phyloP scores from a whole-genome alignment of 2,888 invertebrate species.

The Aleiodes testaceus region DNA sequence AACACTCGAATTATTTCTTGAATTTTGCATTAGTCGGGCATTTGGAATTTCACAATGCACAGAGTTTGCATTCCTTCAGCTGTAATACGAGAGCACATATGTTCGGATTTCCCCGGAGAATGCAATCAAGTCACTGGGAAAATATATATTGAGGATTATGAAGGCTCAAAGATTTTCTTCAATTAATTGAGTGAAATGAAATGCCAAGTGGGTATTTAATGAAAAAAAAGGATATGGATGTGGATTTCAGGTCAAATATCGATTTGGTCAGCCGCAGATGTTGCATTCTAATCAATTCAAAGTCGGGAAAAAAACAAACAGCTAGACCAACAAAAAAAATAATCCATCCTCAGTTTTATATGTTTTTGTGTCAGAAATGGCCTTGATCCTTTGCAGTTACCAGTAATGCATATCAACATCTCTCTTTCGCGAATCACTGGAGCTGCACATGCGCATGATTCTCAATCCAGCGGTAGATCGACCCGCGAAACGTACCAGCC shows the following conservation, averaged over 20 bases:
- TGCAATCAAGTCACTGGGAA: too few relatives aligned
- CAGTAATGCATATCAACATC: not conserved
- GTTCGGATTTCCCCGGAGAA: too few relatives aligned
- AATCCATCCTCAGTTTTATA: not conserved
- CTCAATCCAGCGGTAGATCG: conserved; percentile 62
- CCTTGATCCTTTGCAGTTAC: conserved; percentile 31
- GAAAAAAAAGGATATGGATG: not conserved
- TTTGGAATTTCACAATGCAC: not conserved
- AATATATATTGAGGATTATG: too few relatives aligned
- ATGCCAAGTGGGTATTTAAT: not conserved
- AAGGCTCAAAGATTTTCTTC: too few relatives aligned
- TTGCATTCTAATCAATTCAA: conserved; percentile 8
- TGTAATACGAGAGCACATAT: not conserved
- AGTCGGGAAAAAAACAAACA: not conserved
- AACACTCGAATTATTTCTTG: not conserved
- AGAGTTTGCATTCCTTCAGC: conserved; percentile 19
- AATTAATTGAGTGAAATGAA: not conserved
- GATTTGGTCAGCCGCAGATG: conserved; percentile 9
- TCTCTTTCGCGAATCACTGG: not conserved
- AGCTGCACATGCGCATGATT: conserved; percentile 57
- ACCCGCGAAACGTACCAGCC: conserved; percentile 66
- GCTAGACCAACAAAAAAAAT: not conserved
- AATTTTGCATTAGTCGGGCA: not conserved
- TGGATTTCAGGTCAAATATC: conserved; percentile 18
- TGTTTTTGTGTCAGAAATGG: conserved; percentile 14